A percentile compares a stretch with the other conserved stretches of the same genome.
Evolutionary conservation across 1,140 invertebrate genomes (phyloP).

Genomic region (Philotrypesis tridentata): DNA sequence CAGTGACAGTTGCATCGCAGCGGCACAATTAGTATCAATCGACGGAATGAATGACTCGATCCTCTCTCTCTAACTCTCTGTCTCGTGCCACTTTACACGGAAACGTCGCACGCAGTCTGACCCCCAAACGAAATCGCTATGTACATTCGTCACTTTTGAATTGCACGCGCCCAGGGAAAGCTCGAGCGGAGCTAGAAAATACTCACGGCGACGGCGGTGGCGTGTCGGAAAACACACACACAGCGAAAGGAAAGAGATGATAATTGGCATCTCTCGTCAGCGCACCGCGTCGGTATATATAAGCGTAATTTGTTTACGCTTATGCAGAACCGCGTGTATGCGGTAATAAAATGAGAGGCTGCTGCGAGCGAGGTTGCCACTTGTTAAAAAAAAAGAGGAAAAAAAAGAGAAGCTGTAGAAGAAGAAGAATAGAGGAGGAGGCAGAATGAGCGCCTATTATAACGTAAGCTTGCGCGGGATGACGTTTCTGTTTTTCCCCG

Average conservation of each 20-base stretch:
- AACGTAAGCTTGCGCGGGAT: background rate
- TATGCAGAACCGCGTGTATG: background rate
- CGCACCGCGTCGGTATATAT: background rate
- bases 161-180: background rate
- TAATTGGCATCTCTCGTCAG: background rate
- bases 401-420: no score
- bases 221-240: background rate
- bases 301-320: constrained; percentile 40
- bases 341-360: constrained; percentile 38
- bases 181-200: no score
- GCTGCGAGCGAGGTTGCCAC: no score
- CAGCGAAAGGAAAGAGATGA: constrained; percentile 24
- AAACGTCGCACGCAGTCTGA: background rate
- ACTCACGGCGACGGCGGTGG: no score
- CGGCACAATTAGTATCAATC: constrained; percentile 56
- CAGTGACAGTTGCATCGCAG: background rate
- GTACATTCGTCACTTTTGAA: no score
- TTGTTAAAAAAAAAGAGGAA: no score
- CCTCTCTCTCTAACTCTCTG: background rate
- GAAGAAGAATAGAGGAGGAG: background rate
- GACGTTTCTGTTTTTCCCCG: constrained; percentile 9
- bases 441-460: constrained; percentile 6
- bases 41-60: constrained; percentile 52
- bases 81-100: background rate
- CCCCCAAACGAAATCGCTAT: background rate